Base-by-base conservation (phyloP, 1,140 invertebrate genomes). In the Prorops nasuta region DNA sequence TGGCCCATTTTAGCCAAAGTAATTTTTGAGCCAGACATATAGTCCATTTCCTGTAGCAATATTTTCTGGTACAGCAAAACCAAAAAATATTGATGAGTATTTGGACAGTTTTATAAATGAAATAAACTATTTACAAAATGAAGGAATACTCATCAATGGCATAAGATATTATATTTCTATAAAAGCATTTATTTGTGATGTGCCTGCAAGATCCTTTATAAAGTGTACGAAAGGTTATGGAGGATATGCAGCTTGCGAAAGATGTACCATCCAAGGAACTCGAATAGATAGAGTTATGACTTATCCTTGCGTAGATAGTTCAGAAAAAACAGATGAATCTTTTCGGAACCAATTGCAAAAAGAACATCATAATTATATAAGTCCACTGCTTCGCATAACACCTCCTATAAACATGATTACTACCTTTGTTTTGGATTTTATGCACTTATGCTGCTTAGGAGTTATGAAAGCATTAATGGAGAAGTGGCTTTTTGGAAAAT, bases 161-260 rank as follows among this genome's bases (percentile, higher is more conserved):
- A 24, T 18, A 15, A 47, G 22, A 21, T 47, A 41, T 20, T 10
- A 4, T 8, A 19, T 53, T 31, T 20, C 42, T 14, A 20, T 53
- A 19, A 19, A 32, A 21, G 49, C 38, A 22, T 53, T 58, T 36
- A 46, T 47, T 28, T 46, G 50, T n/a, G 55, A 58, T 28, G 49
- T 46, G 14, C 50, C 55, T 3, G 55, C 50, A 2, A 17, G 55
- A 44, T 19, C 44, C 12, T 47, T 45, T 24, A 6, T 51, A 31
- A 56, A 56, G 38, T 41, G 45, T 34, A 45, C 19, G 9, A 50
- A 52, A 36, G 54, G 49, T 9, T 49, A 54, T 31, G 24, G 34
- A 10, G 44, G 50, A 1, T 50, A 38, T 44, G 16, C 37, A 41
- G 28, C 38, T 8, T 56, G 41, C 20, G 49, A 56, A 49, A 32